Base-by-base conservation (phyloP, 2,113 vertebrate species). In the Sminthopsis crassicaudata region DNA sequence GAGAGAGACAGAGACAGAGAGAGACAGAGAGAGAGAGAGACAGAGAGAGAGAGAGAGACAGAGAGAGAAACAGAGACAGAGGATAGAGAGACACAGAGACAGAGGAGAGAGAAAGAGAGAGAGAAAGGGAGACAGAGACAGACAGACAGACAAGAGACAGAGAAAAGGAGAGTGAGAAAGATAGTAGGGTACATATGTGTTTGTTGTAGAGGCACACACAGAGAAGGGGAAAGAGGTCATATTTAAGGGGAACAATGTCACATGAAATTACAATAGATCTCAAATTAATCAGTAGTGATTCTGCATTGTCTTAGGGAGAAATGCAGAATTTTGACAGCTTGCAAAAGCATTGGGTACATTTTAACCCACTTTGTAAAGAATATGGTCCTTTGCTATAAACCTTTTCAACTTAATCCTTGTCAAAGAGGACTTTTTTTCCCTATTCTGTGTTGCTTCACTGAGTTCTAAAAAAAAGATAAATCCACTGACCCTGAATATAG, bases 401-500 rank as follows among this genome's bases (percentile, higher is more conserved):
- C 53, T 90, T 91, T 50, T 91, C 53, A 90, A 90, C 92, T 97
- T 89, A 89, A 52, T 14, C 36, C 46, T 95, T 2, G 30, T 67
- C 53, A 1, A 92, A 76, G 22, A 90, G 46, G 94, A 97, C 93
- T 95, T 8, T 91, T 88, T 90, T 90, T 51, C 93, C 94, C 54
- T 93, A 95, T 96, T 90, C 84, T 97, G 1, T n/a, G 46, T 89
- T 91, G 53, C 91, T 97, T 94, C 92, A 90, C 52, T 94, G 92
- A 95, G 91, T 94, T 53, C 16, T 93, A 50, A 55, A 90, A 54
- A 54, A 89, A 96, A 97, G 95, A 97, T 95, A 98, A 97, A 98
- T 89, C 94, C 98, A 97, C 88, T 98, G 98, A 98, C 97, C 98
- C 97, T 97, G 97, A 98, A 98, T 98, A 98, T 97, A 95, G 89